Percentiles rank a stretch among this genome's conserved stretches.
Evolutionary conservation across 2,797 vertebrate species (phyloP).

Genomic region (Syngnathus rostellatus): DNA sequence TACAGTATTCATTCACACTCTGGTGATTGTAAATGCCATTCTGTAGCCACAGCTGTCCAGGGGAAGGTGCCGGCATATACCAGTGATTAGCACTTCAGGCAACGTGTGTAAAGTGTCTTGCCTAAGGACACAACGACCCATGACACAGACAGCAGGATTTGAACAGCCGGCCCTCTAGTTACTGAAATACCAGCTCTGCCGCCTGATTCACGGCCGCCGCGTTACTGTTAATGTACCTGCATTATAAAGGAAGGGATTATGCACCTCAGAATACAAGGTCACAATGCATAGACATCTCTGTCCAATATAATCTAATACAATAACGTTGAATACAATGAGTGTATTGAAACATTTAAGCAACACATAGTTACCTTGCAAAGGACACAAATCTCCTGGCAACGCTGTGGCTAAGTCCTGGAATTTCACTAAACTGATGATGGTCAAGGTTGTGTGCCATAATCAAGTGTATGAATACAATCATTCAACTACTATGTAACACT

Average conservation of each 20-base stretch:
- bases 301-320: background rate
- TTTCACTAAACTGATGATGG: background rate
- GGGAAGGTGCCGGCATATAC: too few relatives aligned
- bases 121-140: too few relatives aligned
- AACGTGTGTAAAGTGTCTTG: too few relatives aligned
- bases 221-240: too few relatives aligned
- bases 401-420: background rate
- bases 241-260: background rate
- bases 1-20: too few relatives aligned
- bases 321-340: background rate
- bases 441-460: slow-evolving; percentile 27
- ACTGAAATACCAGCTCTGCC: too few relatives aligned
- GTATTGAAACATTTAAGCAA: background rate
- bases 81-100: too few relatives aligned
- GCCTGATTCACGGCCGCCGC: too few relatives aligned
- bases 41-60: too few relatives aligned
- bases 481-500: slow-evolving; percentile 19
- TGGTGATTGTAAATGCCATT: too few relatives aligned
- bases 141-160: too few relatives aligned
- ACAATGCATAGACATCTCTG: background rate
- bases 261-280: background rate
- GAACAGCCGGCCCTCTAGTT: too few relatives aligned
- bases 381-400: slow-evolving; percentile 1
- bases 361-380: background rate
- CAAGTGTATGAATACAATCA: slow-evolving; percentile 12